These are phyloP conservation scores for Hapalemur alaotrensis DNA, from an alignment of 2,797 vertebrate species.

Conservation along the genomic window DNA sequence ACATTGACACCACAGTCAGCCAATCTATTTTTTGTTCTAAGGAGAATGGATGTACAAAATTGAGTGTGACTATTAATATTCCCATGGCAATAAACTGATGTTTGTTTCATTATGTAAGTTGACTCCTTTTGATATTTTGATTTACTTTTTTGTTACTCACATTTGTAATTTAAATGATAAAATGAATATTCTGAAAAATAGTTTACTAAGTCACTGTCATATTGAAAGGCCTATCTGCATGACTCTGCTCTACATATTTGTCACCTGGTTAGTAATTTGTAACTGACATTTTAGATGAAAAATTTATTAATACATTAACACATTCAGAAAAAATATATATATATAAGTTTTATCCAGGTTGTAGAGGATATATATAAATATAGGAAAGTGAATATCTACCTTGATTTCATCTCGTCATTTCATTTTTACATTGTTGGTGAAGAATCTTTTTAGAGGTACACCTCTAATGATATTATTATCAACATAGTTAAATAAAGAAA, in stretches of 20 bases:
- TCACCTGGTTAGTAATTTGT: background rate
- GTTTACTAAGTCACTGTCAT: background rate
- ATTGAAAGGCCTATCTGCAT: background rate
- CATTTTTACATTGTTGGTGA: background rate
- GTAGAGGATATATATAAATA: background rate
- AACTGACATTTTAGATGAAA: background rate
- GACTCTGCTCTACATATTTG: background rate
- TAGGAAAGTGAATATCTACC: background rate
- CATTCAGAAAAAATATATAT: background rate
- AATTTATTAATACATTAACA: background rate
- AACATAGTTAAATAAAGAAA: background rate
- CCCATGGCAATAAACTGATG: background rate
- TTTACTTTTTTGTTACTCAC: background rate
- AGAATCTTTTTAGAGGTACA: background rate
- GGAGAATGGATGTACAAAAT: background rate
- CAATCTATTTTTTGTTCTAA: background rate
- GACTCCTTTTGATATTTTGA: background rate
- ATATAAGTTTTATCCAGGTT: background rate
- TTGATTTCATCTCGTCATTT: background rate
- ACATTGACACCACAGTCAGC: background rate
- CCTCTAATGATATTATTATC: background rate
- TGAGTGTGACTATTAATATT: background rate
- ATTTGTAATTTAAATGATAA: constrained; percentile 42
- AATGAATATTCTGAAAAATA: constrained; percentile 17
- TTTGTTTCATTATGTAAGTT: constrained; percentile 37